Base-by-base conservation (phyloP, 1,140 invertebrate species). In the Heterodera schachtii region DNA sequence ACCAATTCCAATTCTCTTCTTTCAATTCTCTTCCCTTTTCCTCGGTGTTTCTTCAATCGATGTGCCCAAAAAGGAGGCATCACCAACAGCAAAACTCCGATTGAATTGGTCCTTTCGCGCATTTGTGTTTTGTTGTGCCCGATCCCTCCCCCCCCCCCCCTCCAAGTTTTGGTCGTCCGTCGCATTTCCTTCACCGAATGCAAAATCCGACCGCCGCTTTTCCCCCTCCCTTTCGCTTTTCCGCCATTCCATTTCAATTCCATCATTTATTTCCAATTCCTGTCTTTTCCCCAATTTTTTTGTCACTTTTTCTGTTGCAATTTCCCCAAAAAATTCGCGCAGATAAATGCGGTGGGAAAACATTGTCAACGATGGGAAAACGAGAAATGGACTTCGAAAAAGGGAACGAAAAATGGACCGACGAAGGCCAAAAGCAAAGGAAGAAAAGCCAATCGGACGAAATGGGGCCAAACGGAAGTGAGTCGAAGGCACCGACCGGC, bases 61-160 rank as follows among this genome's bases (percentile, higher is more conserved):
- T 75, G 73, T 44, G 43, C 73, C 49, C 49, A 75, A 60, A 75
- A 75, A 75, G 60, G 60, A 44, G 73, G 31, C 73, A 75, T 11
- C 31, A 31, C 31, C 49, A 52, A 75, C 11, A 13, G 57, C 57
- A 60, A 52, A 52, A 11, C 49, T 52, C 13, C 13, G 4, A 11
- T 52, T 8, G 49, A 11, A 52, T 52, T 60, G 57, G 57, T 60
- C 71, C 16, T 52, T 73, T 16, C 16, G 16, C 44, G 44, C 71
- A 52, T 73, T 46, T 11, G 71, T 13, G 31, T 31, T 31, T 31
- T 31, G 31, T 31, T 31, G 31, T 31, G 31, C 31, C 31, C 31
- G 31, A 31, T 31, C 31, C 31, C 31, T 31, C 31, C 31, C 16
- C 1, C 44, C 16, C 16, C 9, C 16, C 11, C 44, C 71, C 4